Base-by-base conservation (phyloP, 2,113 vertebrate genomes). In the Polyodon spathula region DNA sequence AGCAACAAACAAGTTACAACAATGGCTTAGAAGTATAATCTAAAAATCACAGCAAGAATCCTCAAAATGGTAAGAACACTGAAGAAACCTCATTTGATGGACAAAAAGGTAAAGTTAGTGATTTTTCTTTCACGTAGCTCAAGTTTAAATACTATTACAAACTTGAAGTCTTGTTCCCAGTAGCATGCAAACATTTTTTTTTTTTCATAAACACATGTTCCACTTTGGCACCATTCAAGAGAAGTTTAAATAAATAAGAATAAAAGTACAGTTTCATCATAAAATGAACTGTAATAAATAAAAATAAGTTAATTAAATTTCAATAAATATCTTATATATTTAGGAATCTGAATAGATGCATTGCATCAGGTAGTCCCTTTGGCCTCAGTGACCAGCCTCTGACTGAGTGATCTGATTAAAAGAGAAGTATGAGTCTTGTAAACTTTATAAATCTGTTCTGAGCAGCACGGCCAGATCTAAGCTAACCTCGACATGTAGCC, bases 271-370 rank as follows among this genome's bases (percentile, higher is more conserved):
- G 77, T 73, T 76, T 87, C 84, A 88, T 91, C 69, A 78, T 80
- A 82, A 87, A 92, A 84, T 87, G 87, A 86, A 92, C 67, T 81
- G 86, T 78, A 98, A 97, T 97, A 98, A 98, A 97, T 97, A 98
- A 92, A 72, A 98, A 98, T 98, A 98, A 97, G 87, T 98, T 88
- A 88, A 84, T 85, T 96, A 89, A 85, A 88, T 92, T 81, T 93
- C 81, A 98, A 98, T 97, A 98, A 98, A 98, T 96, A 97, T 90
- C 86, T 86, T 85, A 83, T 87, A 86, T 83, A 86, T 77, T 84
- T 85, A 86, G 81, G 85, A 84, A 84, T 92, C 85, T 86, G 89
- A 89, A 87, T 54, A 78, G 88, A 92, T 89, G 88, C 86, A 88
- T 89, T 84, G 84, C 86, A 89, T 83, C 86, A 77, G 79, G 79